These are phyloP conservation scores for Lepas anatifera DNA, from an alignment of 2,888 invertebrate species.

Conservation along the genomic window DNA sequence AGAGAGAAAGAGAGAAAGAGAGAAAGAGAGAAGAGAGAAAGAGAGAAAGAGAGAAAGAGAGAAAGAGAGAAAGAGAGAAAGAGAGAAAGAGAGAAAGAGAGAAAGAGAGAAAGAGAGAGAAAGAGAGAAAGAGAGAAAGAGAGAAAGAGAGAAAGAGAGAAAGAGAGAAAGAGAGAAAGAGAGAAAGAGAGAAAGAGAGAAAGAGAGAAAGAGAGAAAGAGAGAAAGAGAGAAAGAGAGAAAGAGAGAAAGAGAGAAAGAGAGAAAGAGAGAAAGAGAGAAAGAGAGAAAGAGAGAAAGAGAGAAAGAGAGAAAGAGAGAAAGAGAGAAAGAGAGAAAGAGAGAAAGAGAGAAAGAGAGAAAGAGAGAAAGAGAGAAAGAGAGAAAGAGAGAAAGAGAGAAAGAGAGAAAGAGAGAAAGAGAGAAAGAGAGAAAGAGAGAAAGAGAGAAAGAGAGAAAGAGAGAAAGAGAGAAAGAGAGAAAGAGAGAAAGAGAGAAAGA, in stretches of 20 bases:
- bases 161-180: neutral
- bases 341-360: conserved; percentile 12
- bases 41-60: neutral
- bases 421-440: neutral
- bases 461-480: neutral
- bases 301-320: conserved; percentile 9
- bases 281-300: neutral
- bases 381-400: neutral
- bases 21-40: neutral
- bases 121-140: neutral
- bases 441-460: neutral
- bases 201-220: neutral
- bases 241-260: neutral
- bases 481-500: neutral
- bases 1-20: conserved; percentile 5
- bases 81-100: neutral
- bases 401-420: neutral
- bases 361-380: neutral
- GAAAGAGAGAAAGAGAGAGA: neutral
- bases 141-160: neutral
- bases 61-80: neutral
- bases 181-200: neutral
- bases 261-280: neutral
- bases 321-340: conserved; percentile 11
- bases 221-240: too few species aligned